Conservation (phyloP, 2,113 vertebrate species). For the Mellivora capensis region DNA sequence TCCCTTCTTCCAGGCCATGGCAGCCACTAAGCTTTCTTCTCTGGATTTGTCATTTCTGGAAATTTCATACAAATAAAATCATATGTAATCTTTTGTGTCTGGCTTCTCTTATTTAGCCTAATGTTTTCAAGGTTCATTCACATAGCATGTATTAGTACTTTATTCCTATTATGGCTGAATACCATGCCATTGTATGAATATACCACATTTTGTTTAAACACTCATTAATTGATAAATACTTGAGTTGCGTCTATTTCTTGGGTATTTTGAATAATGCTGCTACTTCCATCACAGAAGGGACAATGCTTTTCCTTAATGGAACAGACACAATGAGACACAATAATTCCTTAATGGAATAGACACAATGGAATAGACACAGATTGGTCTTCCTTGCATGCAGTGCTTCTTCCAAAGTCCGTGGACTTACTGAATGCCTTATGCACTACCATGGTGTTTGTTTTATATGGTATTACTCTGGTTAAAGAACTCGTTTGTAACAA, state of each 20-base stretch:
- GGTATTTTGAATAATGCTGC: background rate
- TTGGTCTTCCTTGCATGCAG: background rate
- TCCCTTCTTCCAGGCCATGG: background rate
- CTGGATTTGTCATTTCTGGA: background rate
- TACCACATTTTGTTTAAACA: background rate
- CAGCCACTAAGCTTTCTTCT: background rate
- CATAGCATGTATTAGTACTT: background rate
- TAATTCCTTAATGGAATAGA: background rate
- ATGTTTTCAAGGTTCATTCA: background rate
- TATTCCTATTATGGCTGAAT: background rate
- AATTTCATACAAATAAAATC: background rate
- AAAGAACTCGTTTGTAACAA: background rate
- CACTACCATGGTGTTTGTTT: background rate
- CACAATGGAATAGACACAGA: background rate
- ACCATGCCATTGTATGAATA: background rate
- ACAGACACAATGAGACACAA: background rate
- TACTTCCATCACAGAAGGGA: background rate
- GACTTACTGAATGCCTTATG: background rate
- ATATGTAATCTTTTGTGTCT: background rate
- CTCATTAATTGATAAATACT: background rate
- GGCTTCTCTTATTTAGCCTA: background rate
- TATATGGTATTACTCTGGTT: background rate
- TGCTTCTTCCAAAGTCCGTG: background rate
- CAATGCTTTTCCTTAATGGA: background rate
- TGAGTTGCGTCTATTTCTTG: background rate